Evolutionary conservation across 2,113 vertebrate genomes (phyloP), one percentile per base, ranked within the genome.

Genomic region (Perca fluviatilis): DNA sequence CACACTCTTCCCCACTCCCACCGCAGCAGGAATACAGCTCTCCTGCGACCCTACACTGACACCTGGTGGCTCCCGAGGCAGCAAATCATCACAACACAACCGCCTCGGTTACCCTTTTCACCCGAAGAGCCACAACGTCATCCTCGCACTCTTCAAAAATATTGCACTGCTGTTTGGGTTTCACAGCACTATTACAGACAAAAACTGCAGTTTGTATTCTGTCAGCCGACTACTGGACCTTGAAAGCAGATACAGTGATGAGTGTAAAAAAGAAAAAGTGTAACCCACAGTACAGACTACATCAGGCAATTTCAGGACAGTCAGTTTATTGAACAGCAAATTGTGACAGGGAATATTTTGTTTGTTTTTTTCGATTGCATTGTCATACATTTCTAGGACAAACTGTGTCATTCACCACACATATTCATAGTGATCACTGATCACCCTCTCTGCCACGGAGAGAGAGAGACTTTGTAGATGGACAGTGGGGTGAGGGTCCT

Each of bases 271-370:
- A 74, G 5, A 62, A 46, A 15, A 25, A 23, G 19, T 25, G 40
- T 23, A 69, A 74, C 36, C 61, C 21, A 71, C 51, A 70, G 27
- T n/a, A 86, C 36, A 84, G 56, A 84, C 47, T 12, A 60, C 77
- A 87, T 23, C 77, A 72, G 77, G 6, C 43, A 15, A 66, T 61
- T 86, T 83, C 6, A 83, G 80, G 76, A 91, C 81, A 83, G 66
- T 94, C 83, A 88, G 60, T 95, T 96, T 95, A 95, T 95, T 95
- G 87, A 94, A 94, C 93, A 93, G 86, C 79, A 88, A 94, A 92
- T 90, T 84, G 90, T 93, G 92, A 94, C 91, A 94, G 83, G 88
- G 51, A 92, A 94, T 86, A 92, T n/a, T 84, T 71, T 30, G 0
- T 30, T 82, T 74, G 79, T 72, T 74, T 75, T 82, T 84, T 79